A percentile compares a stretch with the other conserved stretches of the same genome.
Evolutionary conservation across 2,888 invertebrate species (phyloP).

Genomic region (Hipparchia sbordonii): DNA sequence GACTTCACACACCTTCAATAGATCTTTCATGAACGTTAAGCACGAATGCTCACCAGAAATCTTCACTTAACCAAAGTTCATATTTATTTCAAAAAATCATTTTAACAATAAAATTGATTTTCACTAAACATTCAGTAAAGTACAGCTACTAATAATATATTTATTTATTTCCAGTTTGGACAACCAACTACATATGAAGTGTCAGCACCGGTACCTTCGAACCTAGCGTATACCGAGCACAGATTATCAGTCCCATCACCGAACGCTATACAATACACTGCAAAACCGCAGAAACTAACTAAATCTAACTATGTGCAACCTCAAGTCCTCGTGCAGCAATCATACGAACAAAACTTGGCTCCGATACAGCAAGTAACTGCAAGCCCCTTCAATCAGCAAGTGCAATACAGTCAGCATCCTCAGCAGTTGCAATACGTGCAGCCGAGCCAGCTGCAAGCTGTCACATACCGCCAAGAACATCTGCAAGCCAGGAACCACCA

Average conservation of each 20-base stretch:
- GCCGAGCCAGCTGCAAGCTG: slow-evolving; percentile 37
- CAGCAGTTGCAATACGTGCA: slow-evolving; percentile 40
- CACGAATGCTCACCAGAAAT: no score
- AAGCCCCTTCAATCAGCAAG: slow-evolving; percentile 28
- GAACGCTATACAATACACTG: slow-evolving; percentile 45
- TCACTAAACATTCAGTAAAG: no score
- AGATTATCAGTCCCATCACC: slow-evolving; percentile 52
- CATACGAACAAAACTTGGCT: slow-evolving; percentile 35
- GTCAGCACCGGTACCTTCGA: slow-evolving; percentile 63
- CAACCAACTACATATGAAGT: slow-evolving; percentile 65
- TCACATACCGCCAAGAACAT: slow-evolving; percentile 37
- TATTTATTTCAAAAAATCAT: no score
- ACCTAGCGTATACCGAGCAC: slow-evolving; percentile 65
- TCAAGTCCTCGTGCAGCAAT: slow-evolving; percentile 35
- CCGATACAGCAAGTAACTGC: slow-evolving; percentile 28
- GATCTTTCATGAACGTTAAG: no score
- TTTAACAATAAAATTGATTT: no score
- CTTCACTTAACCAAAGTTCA: no score
- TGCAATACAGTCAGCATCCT: slow-evolving; percentile 38
- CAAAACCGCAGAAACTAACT: slow-evolving; percentile 43
- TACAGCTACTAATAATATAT: no score
- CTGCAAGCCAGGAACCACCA: slow-evolving; percentile 33
- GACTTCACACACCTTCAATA: no score
- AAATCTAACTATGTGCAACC: slow-evolving; percentile 38
- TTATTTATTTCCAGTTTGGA: slow-evolving; percentile 53